Base-by-base conservation (phyloP, 1,140 invertebrate species). In the Saccostrea glomerata region DNA sequence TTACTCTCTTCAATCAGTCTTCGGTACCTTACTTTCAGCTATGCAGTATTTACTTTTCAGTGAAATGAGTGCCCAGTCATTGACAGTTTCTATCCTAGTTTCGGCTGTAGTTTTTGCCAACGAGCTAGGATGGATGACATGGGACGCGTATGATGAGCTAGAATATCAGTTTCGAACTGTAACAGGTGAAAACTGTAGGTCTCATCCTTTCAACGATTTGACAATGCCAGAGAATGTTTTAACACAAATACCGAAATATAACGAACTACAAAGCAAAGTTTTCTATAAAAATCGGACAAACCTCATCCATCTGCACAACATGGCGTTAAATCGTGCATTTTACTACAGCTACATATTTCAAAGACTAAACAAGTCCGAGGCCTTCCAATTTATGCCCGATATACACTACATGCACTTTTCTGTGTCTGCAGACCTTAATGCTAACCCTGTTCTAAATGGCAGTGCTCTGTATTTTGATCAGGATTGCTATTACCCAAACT, bases 381-480 rank as follows among this genome's bases (percentile, higher is more conserved):
- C 91, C 58, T 94, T 94, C 93, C 98, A 97, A 0, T 97, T 98
- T 90, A 98, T 99, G 95, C 98, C 98, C 1, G 98, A 98, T 84
- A 98, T 99, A 97, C 98, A 99, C 98, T 99, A 99, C 94, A 99
- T 99, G 93, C 98, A 99, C 93, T 95, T 99, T 12, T 99, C 98
- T 0, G 97, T 98, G 0, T 97, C 98, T 0, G 98, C 98, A 0
- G 98, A 99, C 95, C 98, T 99, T 1, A 98, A 98, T 3, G 96
- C 98, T 0, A 99, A 99, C 96, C 97, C 97, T 0, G 97, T 89
- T 63, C 87, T 97, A 88, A 99, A 99, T 95, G 97, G 98, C 82
- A 98, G 97, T 95, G 97, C 98, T 0, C 97, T 99, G 86, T 99
- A 99, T 94, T 99, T 99, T 94, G 97, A 98, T 15, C 97, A 98